Base-by-base conservation (phyloP, 2,888 invertebrate species). In the Limnephilus lunatus region DNA sequence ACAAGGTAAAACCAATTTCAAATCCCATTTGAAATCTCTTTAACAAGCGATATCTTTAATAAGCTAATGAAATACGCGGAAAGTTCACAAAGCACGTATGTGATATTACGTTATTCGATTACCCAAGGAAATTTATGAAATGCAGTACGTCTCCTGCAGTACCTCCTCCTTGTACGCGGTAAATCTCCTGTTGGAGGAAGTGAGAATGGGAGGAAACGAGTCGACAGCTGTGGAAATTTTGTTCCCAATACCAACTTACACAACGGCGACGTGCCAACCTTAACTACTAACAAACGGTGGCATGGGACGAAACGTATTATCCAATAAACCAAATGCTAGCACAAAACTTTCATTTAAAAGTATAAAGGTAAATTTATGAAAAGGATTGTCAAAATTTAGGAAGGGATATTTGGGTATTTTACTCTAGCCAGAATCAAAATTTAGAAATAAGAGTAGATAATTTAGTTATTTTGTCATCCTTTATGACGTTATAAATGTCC, bases 211-310 rank as follows among this genome's bases (percentile, higher is more conserved):
- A 32, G 32, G 82, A 32, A 32, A 82, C 31, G 9, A 82, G 82
- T 82, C 32, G 82, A 82, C 82, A 82, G 82, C 82, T 82, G 82
- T 82, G 32, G 32, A 32, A 82, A 82, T 32, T 31, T 82, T 31
- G 82, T 82, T 31, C 30, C 82, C 25, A 68, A 68, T 68, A 82
- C 9, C 15, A 31, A 82, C 82, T 15, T 32, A 82, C 82, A 82
- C 30, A 15, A 82, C 82, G 31, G 25, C 30, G 31, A 82, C 82
- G 31, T 68, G 68, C 68, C 25, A 68, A 68, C 68, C 68, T 25
- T 68, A n/a, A 25, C 68, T 68, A 7, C 68, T 68, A 68, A 68
- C 25, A n/a, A 68, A 68, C 68, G 9, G 68, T 68, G 25, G 68
- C 25, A 68, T 9, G 68, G 68, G 68, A n/a, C 68, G 2, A 68